phyloP scores from a whole-genome alignment of 2,888 invertebrate species.

The Gymnoscelis rufifasciata region DNA sequence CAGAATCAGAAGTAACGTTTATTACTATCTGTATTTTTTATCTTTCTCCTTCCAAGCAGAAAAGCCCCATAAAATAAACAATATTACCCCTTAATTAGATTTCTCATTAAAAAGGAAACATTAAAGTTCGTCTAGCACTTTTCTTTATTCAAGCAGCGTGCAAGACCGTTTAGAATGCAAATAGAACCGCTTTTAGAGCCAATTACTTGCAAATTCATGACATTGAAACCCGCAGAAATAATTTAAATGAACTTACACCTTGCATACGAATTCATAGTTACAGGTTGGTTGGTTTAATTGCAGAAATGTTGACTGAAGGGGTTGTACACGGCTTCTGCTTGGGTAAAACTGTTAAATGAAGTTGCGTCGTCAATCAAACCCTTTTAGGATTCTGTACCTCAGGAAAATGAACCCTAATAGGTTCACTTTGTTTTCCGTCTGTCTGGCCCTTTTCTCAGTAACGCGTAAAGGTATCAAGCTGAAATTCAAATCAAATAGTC shows the following conservation, averaged over 20 bases:
- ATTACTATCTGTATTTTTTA: too few relatives aligned
- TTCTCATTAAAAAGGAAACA: constrained; percentile 20
- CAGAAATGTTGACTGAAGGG: background rate
- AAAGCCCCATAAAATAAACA: constrained; percentile 17
- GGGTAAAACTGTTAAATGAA: too few relatives aligned
- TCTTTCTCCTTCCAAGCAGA: background rate
- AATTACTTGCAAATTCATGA: constrained; percentile 35
- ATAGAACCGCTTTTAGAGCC: constrained; percentile 27
- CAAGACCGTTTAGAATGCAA: constrained; percentile 34
- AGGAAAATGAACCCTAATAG: too few relatives aligned
- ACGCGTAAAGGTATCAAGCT: too few relatives aligned
- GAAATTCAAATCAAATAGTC: too few relatives aligned
- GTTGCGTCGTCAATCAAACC: too few relatives aligned
- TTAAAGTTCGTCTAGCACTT: constrained; percentile 24
- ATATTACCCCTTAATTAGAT: constrained; percentile 24
- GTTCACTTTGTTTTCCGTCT: too few relatives aligned
- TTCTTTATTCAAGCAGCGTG: constrained; percentile 33
- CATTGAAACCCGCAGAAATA: constrained; percentile 34
- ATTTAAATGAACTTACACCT: constrained; percentile 30
- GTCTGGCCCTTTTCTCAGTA: too few relatives aligned
- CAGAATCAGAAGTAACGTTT: too few relatives aligned
- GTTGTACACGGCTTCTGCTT: too few relatives aligned
- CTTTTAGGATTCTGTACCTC: too few relatives aligned
- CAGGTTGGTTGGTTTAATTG: constrained; percentile 7
- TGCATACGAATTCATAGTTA: constrained; percentile 31